Conservation (phyloP, 2,888 invertebrate species). For the Nephrotoma guestfalica region DNA sequence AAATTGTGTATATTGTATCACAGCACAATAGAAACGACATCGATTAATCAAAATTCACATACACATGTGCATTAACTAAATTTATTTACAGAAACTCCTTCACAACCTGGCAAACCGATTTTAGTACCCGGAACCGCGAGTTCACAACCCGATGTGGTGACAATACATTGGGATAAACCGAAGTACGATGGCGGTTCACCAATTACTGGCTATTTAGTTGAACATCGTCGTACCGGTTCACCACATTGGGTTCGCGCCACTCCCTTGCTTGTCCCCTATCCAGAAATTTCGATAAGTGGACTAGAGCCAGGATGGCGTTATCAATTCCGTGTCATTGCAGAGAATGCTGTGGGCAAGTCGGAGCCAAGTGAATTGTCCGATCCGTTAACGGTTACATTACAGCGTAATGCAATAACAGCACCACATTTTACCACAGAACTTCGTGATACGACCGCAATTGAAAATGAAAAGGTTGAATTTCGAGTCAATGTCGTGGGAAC, state of each 20-base stretch:
- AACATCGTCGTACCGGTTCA: constrained; percentile 59
- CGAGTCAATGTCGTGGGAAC: constrained; percentile 57
- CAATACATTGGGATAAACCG: constrained; percentile 69
- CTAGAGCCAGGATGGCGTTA: constrained; percentile 77
- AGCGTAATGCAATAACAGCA: constrained; percentile 50
- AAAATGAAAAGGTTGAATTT: constrained; percentile 75
- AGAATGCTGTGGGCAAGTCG: constrained; percentile 79
- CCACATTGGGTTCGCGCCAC: constrained; percentile 72
- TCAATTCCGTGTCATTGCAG: constrained; percentile 82
- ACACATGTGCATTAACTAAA: neutral
- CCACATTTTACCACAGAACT: constrained; percentile 60
- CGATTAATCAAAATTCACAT: neutral
- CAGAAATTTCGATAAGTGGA: constrained; percentile 65
- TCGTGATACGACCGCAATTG: constrained; percentile 53
- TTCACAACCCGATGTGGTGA: constrained; percentile 66
- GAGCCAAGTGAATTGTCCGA: constrained; percentile 76
- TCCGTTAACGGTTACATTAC: constrained; percentile 63
- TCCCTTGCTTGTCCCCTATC: constrained; percentile 51
- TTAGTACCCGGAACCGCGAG: constrained; percentile 53
- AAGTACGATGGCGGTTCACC: constrained; percentile 76
- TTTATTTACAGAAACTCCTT: constrained; percentile 45
- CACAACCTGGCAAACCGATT: constrained; percentile 69
- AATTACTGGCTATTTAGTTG: constrained; percentile 68
- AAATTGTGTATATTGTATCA: neutral
- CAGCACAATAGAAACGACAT: neutral